Conservation (phyloP, 2,113 vertebrate species). For the Pluvialis apricaria region DNA sequence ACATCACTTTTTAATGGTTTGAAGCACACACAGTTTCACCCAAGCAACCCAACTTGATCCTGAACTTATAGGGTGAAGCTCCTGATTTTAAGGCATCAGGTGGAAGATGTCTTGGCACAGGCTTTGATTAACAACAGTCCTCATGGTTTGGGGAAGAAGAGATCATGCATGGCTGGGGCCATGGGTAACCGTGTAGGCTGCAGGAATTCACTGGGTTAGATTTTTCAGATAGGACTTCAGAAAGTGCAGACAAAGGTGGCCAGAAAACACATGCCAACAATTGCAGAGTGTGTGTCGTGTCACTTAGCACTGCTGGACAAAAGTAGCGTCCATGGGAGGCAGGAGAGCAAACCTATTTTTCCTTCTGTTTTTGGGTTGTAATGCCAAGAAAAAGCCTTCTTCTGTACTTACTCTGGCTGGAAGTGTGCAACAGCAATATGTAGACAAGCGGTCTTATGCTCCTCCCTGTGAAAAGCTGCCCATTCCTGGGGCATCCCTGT, state of each 20-base stretch:
- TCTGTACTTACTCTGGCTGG: background rate
- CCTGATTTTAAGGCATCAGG: background rate
- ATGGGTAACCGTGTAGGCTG: background rate
- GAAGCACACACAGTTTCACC: background rate
- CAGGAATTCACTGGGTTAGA: background rate
- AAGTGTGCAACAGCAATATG: background rate
- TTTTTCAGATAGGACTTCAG: background rate
- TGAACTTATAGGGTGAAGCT: background rate
- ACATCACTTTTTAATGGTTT: background rate
- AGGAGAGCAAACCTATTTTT: background rate
- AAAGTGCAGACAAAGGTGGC: background rate
- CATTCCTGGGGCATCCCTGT: rapidly evolving
- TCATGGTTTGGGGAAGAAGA: background rate
- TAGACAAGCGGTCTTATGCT: background rate
- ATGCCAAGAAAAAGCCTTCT: background rate
- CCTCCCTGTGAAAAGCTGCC: background rate
- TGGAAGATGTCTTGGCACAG: background rate
- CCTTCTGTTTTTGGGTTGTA: background rate
- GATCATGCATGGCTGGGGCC: background rate
- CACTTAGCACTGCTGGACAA: background rate
- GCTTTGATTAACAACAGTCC: background rate
- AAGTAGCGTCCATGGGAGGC: background rate
- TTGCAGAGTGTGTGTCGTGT: rapidly evolving
- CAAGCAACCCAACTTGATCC: background rate
- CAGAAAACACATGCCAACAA: background rate